Conservation (phyloP, 1,140 invertebrate species). For the Drosophila pandora region DNA sequence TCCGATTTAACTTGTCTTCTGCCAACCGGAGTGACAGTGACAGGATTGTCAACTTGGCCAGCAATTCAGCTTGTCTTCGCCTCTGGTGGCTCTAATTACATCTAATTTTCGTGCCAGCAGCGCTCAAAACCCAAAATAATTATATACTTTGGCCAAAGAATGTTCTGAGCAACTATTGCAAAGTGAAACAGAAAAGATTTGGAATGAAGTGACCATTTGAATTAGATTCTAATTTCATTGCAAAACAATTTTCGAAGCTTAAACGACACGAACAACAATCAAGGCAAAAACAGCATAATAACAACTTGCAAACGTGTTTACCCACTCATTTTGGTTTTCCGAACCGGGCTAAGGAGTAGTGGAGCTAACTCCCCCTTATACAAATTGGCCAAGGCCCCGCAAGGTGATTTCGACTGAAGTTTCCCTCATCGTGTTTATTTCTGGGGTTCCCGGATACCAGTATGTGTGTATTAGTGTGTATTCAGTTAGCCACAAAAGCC, state of each 20-base stretch:
- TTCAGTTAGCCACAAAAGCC: slow-evolving; percentile 64
- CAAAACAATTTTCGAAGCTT: slow-evolving; percentile 72
- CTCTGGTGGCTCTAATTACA: slow-evolving; percentile 26
- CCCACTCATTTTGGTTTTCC: slow-evolving; percentile 62
- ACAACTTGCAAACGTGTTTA: slow-evolving; percentile 60
- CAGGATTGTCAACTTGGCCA: neutral
- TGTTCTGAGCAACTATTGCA: neutral
- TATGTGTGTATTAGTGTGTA: slow-evolving; percentile 33
- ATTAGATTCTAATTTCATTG: slow-evolving; percentile 76
- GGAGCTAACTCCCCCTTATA: slow-evolving; percentile 32
- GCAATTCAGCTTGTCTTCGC: slow-evolving; percentile 27
- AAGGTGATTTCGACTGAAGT: slow-evolving; percentile 55
- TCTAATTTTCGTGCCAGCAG: slow-evolving; percentile 20
- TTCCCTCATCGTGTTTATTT: slow-evolving; percentile 3
- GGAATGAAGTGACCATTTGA: slow-evolving; percentile 50
- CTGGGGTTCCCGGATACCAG: slow-evolving; percentile 6
- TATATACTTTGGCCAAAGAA: neutral
- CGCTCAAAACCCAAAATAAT: slow-evolving; percentile 10
- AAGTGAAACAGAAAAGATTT: neutral
- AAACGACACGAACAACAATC: slow-evolving; percentile 46
- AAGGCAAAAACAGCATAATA: slow-evolving; percentile 42
- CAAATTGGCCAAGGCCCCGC: slow-evolving; percentile 61
- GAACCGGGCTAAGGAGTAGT: slow-evolving; percentile 1
- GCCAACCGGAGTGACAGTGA: slow-evolving; percentile 16
- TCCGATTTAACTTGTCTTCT: slow-evolving; percentile 31